Conservation (phyloP, 2,113 vertebrate species). For the Isurus oxyrinchus region DNA sequence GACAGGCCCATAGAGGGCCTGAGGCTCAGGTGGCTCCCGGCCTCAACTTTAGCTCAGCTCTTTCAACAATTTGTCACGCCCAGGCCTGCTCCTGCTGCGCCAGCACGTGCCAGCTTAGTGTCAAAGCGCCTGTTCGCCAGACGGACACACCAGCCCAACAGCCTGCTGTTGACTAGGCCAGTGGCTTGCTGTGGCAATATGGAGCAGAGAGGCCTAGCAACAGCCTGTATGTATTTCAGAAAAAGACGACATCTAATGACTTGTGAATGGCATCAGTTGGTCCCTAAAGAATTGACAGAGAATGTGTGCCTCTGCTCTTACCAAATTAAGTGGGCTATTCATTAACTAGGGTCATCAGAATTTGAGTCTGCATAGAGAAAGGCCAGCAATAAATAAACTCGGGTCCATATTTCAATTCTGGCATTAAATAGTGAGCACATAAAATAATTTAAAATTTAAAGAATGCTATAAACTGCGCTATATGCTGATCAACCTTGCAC, state of each 20-base stretch:
- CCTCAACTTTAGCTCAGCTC: slow-evolving; percentile 68
- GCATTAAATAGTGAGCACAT: neutral
- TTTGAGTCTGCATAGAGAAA: slow-evolving; percentile 50
- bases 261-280: slow-evolving; percentile 66
- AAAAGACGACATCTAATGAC: slow-evolving; percentile 73
- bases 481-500: slow-evolving; percentile 13
- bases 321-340: slow-evolving; percentile 69
- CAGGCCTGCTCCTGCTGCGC: slow-evolving; percentile 76
- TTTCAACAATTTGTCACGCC: slow-evolving; percentile 95
- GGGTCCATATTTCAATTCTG: neutral
- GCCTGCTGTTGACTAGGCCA: slow-evolving; percentile 65
- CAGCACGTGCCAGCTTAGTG: slow-evolving; percentile 85
- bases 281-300: slow-evolving; percentile 62
- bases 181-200: slow-evolving; percentile 59
- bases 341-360: slow-evolving; percentile 64
- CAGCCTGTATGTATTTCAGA: slow-evolving; percentile 65
- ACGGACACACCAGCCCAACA: slow-evolving; percentile 67
- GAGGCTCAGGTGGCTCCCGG: slow-evolving; percentile 88
- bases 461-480: neutral
- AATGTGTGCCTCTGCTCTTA: slow-evolving; percentile 55
- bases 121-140: slow-evolving; percentile 69
- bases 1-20: slow-evolving; percentile 50
- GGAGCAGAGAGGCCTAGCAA: slow-evolving; percentile 59
- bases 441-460: slow-evolving; percentile 7
- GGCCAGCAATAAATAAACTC: slow-evolving; percentile 38